Percentiles rank a stretch among this genome's conserved stretches.
These are phyloP conservation scores for Epinephelus lanceolatus DNA, from an alignment of 2,113 vertebrate genomes.

Conservation along the genomic window DNA sequence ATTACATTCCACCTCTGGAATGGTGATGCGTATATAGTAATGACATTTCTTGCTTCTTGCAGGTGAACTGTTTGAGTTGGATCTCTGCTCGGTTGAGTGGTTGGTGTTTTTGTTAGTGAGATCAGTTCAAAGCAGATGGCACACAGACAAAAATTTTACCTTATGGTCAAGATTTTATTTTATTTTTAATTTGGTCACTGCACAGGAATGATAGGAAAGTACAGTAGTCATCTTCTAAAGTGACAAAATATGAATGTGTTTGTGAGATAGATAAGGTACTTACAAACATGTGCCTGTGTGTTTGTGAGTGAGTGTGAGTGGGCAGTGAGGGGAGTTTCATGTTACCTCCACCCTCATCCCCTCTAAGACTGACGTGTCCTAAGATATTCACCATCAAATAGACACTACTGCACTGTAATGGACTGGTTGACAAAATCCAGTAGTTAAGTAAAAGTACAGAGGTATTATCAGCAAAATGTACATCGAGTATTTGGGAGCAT, in stretches of 20 bases:
- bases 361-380: constrained; percentile 58
- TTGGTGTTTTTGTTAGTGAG: not conserved
- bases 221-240: not conserved
- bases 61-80: not conserved
- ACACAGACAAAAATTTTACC: not conserved
- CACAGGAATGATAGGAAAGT: not conserved
- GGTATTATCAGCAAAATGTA: too few species aligned
- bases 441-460: not conserved
- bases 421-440: not conserved
- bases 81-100: not conserved
- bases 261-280: not conserved
- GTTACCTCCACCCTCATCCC: constrained; percentile 22
- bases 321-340: constrained; percentile 1
- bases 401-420: not conserved
- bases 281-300: not conserved
- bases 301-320: not conserved
- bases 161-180: not conserved
- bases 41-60: not conserved
- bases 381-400: not conserved
- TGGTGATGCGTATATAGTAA: not conserved
- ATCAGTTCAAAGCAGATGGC: constrained; percentile 23
- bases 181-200: too few species aligned
- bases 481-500: too few species aligned
- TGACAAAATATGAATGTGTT: not conserved
- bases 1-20: too few species aligned